These are phyloP conservation scores for Thereva unica DNA, from an alignment of 2,888 invertebrate species.

Conservation along the genomic window DNA sequence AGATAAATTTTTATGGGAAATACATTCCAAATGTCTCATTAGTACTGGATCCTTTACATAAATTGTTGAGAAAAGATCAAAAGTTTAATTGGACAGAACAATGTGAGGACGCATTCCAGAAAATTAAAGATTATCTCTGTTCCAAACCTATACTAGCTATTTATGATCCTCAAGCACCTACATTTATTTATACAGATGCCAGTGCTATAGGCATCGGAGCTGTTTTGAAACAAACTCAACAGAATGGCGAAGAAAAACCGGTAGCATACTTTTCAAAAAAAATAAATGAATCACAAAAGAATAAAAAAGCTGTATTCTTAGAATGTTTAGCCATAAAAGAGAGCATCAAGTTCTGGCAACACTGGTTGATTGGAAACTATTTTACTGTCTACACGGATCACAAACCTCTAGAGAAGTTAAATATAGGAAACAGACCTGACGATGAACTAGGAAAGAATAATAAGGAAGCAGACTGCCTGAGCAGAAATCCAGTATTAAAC, in stretches of 20 bases:
- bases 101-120: conserved; percentile 12
- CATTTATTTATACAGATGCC: conserved; percentile 38
- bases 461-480: no score
- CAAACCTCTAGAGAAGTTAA: no score
- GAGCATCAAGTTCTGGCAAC: no score
- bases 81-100: conserved; percentile 39
- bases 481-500: no score
- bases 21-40: conserved; percentile 38
- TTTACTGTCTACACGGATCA: no score
- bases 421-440: no score
- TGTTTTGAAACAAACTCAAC: conserved; percentile 42
- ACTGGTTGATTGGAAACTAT: no score
- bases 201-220: conserved; percentile 40
- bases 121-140: conserved; percentile 40
- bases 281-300: conserved; percentile 42
- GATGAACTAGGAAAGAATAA: no score
- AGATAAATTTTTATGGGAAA: conserved; percentile 38
- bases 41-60: conserved; percentile 41
- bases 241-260: conserved; percentile 1
- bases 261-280: conserved; percentile 41
- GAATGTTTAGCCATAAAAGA: no score
- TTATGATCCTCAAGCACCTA: conserved; percentile 40
- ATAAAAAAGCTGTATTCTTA: conserved; percentile 27
- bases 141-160: conserved; percentile 40
- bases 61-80: conserved; percentile 29